phyloP scores from a whole-genome alignment of 2,113 vertebrate species.

The Piprites chloris region DNA sequence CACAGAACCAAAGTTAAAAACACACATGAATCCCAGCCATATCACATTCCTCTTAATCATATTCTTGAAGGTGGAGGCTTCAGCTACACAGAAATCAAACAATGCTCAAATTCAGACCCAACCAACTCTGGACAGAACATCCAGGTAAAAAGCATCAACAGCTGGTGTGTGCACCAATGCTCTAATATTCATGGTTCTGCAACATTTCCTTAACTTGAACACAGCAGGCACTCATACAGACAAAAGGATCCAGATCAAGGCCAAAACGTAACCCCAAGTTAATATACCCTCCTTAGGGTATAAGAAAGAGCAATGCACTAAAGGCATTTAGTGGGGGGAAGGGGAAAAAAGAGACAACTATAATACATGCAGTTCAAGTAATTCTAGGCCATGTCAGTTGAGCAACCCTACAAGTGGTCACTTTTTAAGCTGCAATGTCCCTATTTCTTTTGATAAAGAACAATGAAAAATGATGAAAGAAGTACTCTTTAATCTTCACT shows the following conservation, averaged over 20 bases:
- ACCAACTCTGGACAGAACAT: background rate
- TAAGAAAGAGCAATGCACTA: background rate
- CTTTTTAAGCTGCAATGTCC: background rate
- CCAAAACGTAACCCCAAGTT: background rate
- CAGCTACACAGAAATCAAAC: background rate
- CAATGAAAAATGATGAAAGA: background rate
- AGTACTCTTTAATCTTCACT: background rate
- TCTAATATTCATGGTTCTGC: background rate
- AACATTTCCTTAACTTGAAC: background rate
- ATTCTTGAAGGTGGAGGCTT: background rate
- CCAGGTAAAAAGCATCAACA: background rate
- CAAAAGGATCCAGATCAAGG: background rate
- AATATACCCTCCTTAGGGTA: background rate
- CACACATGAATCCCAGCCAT: background rate
- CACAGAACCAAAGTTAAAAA: background rate
- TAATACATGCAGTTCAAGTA: background rate
- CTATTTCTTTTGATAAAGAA: background rate
- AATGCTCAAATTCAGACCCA: background rate
- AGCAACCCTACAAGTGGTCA: background rate
- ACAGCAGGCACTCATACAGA: background rate
- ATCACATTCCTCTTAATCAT: background rate
- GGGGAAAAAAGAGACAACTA: background rate
- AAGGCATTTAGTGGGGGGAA: background rate
- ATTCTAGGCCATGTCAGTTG: background rate
- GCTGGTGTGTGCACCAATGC: background rate